Base-by-base conservation (phyloP, 2,888 invertebrate species). In the Polydrusus pterygomalis region DNA sequence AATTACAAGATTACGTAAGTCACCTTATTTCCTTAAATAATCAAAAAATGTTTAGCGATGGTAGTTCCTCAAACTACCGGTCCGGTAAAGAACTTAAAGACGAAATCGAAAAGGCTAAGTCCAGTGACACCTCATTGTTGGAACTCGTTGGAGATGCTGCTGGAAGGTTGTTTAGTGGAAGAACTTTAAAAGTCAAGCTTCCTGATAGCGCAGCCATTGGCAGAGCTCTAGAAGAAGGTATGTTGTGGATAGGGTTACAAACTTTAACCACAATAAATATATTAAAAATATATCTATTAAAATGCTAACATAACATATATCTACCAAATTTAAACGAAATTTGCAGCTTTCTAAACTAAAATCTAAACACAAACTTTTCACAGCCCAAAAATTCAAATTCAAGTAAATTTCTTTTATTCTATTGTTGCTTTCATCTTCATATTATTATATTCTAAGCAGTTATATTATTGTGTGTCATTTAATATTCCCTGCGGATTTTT, bases 191-290 rank as follows among this genome's bases (percentile, higher is more conserved):
- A 83, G 89, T 96, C 34, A 93, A 93, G 84, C 88, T 95, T 73
- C 93, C 94, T 56, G 90, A 92, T 30, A 92, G 92, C 74, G 90
- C 92, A 70, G 87, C 91, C 1, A 89, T 94, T 20, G 92, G 93
- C 0, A 91, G 94, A 77, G 92, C 94, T 43, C 89, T 95, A 80
- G 92, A 92, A 88, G 95, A 95, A 93, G 95, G 95, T 94, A 87
- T 45, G 51, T n/a, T 25, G 25, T 25, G 1, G 25, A 1, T 25
- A 25, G 25, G 25, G 5, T 25, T 25, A 25, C 1, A 25, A 25
- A 25, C 25, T 25, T n/a, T n/a, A n/a, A 25, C 25, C 1, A n/a
- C 2, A n/a, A 43, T 43, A 43, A 6, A 13, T n/a, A n/a, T 13
- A 43, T 13, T 43, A 13, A 43, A 43, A 43, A 43, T 43, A 7